These are phyloP conservation scores for Sycophaga agraensis DNA, from an alignment of 1,140 invertebrate genomes.

Conservation along the genomic window DNA sequence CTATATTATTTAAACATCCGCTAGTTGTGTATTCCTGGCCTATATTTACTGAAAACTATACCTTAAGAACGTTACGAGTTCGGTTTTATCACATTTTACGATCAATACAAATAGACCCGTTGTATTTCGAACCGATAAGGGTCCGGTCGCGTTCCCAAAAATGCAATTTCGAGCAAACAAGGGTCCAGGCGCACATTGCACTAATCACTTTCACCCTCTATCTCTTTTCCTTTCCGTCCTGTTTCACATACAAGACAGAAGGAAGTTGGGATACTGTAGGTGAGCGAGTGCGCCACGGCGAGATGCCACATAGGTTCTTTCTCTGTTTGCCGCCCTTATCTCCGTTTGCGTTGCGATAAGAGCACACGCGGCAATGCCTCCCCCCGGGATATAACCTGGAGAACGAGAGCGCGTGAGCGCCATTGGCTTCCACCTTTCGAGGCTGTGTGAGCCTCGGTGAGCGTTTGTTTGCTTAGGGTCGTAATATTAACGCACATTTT, in stretches of 20 bases:
- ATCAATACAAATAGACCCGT: too few relatives aligned
- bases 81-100: too few relatives aligned
- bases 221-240: too few relatives aligned
- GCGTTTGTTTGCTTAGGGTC: constrained; percentile 8
- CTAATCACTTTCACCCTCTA: too few relatives aligned
- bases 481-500: constrained; percentile 5
- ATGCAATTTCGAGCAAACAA: constrained; percentile 7
- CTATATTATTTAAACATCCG: too few relatives aligned
- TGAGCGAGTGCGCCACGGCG: constrained; percentile 30
- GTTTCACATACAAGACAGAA: background rate
- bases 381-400: background rate
- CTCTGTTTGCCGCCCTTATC: constrained; percentile 53
- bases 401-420: background rate
- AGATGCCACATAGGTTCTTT: constrained; percentile 32
- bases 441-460: background rate
- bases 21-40: too few relatives aligned
- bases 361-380: background rate
- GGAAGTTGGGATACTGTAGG: background rate
- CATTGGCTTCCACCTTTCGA: too few relatives aligned
- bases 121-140: too few relatives aligned
- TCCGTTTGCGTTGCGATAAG: constrained; percentile 56
- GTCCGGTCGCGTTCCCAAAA: constrained; percentile 4
- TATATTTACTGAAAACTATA: too few relatives aligned
- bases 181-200: too few relatives aligned
- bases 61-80: too few relatives aligned